Conservation (phyloP, 2,888 invertebrate genomes). For the Pollenia griseotomentosa region DNA sequence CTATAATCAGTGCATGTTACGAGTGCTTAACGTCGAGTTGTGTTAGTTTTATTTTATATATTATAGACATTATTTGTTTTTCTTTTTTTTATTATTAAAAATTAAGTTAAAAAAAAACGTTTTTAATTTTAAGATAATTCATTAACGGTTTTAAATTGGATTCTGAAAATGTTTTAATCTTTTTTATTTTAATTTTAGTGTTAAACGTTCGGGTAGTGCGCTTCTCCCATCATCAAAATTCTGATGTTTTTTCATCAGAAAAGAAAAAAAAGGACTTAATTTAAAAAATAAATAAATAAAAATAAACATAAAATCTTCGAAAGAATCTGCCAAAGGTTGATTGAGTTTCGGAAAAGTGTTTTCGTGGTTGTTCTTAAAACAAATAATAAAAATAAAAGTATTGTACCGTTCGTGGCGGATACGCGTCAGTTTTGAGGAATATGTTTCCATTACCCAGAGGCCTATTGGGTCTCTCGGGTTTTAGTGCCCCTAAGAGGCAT, state of each 20-base stretch:
- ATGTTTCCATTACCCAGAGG: conserved; percentile 83
- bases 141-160: conserved; percentile 20
- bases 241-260: conserved; percentile 54
- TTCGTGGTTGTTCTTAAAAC: conserved; percentile 31
- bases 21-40: conserved; percentile 72
- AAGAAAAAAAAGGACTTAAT: conserved; percentile 51
- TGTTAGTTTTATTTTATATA: conserved; percentile 67
- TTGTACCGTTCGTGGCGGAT: conserved; percentile 57
- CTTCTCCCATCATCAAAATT: conserved; percentile 42
- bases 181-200: conserved; percentile 61
- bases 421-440: conserved; percentile 60
- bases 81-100: conserved; percentile 1
- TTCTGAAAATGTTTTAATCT: conserved; percentile 27
- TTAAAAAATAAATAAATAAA: conserved; percentile 25
- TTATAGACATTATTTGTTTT: not conserved
- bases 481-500: conserved; percentile 70
- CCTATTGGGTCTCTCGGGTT: conserved; percentile 82
- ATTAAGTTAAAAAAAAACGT: conserved; percentile 18
- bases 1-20: conserved; percentile 72
- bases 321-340: conserved; percentile 5
- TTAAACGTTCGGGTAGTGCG: conserved; percentile 55
- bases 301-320: conserved; percentile 59
- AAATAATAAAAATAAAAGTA: conserved; percentile 5
- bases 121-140: not conserved
- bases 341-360: conserved; percentile 5